Base-by-base conservation (phyloP, 1,140 invertebrate species). In the Bathynomus jamesi region DNA sequence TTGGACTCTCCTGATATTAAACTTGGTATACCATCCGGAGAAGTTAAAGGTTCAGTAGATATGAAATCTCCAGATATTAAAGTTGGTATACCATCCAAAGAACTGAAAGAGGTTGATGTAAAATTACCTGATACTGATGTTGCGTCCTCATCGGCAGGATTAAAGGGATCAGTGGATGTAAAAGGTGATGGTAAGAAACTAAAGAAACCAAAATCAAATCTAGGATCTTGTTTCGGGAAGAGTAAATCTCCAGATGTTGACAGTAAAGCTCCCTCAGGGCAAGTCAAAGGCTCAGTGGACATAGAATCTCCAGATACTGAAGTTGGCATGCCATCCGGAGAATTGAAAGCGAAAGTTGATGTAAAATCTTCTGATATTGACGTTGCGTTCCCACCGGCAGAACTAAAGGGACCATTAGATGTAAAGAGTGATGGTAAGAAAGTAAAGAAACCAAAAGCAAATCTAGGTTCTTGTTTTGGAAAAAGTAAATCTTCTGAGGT, bases 211-310 rank as follows among this genome's bases (percentile, higher is more conserved):
- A 68, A 72, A 68, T 61, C 28, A 27, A 68, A 25, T 25, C 28
- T 68, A 25, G 67, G 40, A 11, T 46, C 31, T 53, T 68, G 67
- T n/a, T 68, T 68, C 28, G 67, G 67, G 40, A 68, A 68, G 25
- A 32, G 27, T 17, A 65, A 21, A n/a, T n/a, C n/a, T n/a, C n/a
- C n/a, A 32, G 28, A 69, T 28, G 11, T 69, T 0, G 62, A 69
- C 11, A 66, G 29, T 29, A 30, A 72, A n/a, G n/a, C n/a, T n/a
- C n/a, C n/a, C n/a, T n/a, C n/a, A n/a, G n/a, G n/a, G n/a, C n/a
- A n/a, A n/a, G n/a, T n/a, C n/a, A n/a, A n/a, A n/a, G n/a, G n/a
- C n/a, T n/a, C n/a, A n/a, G n/a, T n/a, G n/a, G n/a, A n/a, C n/a
- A n/a, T n/a, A n/a, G n/a, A n/a, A n/a, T n/a, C n/a, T n/a, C n/a